These are phyloP conservation scores for Vireo griseus DNA, from an alignment of 2,797 vertebrate species.

Conservation along the genomic window DNA sequence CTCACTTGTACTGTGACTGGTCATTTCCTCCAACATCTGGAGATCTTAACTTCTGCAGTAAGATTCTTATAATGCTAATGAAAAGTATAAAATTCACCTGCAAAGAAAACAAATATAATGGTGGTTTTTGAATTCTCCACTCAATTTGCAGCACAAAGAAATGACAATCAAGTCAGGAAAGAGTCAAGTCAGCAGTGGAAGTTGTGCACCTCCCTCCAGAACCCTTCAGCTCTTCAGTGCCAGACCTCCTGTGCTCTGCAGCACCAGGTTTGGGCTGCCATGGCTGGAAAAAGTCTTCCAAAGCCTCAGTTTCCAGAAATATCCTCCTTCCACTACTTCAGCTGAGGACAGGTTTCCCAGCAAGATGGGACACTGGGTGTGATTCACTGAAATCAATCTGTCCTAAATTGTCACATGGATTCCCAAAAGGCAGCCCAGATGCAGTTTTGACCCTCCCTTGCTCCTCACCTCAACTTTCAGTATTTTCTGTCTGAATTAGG, in stretches of 20 bases:
- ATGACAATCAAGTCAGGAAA: neutral
- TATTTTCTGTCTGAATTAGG: neutral
- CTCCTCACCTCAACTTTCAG: neutral
- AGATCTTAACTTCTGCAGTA: slow-evolving; percentile 88
- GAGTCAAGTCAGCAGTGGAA: neutral
- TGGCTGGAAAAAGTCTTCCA: neutral
- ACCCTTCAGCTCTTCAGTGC: neutral
- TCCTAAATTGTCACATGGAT: neutral
- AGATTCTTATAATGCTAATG: slow-evolving; percentile 87
- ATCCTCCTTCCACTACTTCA: neutral
- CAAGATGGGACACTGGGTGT: neutral
- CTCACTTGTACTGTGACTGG: slow-evolving; percentile 90
- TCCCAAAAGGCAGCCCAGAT: rapidly evolving
- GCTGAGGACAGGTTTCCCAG: neutral
- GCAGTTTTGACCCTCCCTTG: neutral
- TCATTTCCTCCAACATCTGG: slow-evolving; percentile 87
- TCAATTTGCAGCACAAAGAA: neutral
- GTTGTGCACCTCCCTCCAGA: neutral
- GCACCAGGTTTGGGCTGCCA: neutral
- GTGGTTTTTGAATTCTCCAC: neutral
- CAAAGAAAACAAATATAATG: neutral
- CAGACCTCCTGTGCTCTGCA: neutral
- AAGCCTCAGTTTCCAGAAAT: neutral
- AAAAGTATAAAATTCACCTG: slow-evolving; percentile 92
- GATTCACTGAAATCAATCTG: neutral